A percentile compares a stretch with the other conserved stretches of the same genome.
These are phyloP conservation scores for Elgonia sp. DNA, from an alignment of 2,888 invertebrate genomes.

Conservation along the genomic window DNA sequence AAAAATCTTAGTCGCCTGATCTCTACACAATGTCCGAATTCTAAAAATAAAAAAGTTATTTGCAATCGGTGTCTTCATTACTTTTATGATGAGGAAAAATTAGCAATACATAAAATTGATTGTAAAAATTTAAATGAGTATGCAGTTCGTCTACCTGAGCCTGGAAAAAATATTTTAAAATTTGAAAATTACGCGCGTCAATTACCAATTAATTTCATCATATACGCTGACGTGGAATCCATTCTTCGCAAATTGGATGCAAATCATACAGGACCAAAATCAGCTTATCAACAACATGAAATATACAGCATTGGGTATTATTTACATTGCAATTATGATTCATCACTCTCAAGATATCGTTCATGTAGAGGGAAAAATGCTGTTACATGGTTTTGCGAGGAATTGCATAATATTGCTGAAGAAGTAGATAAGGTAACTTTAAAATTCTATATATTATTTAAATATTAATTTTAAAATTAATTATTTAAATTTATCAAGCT, in stretches of 20 bases:
- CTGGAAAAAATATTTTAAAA: conserved; percentile 9
- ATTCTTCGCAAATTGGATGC: neutral
- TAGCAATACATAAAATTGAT: neutral
- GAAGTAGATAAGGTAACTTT: conserved; percentile 38
- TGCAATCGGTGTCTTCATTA: conserved; percentile 20
- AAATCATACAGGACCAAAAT: neutral
- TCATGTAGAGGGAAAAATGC: neutral
- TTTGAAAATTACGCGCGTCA: conserved; percentile 6
- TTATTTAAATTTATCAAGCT: too few relatives aligned
- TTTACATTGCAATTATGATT: conserved; percentile 7
- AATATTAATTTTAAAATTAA: too few relatives aligned
- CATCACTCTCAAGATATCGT: neutral
- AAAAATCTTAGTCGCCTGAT: conserved; percentile 3
- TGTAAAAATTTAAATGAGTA: conserved; percentile 3
- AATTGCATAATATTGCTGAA: conserved; percentile 18
- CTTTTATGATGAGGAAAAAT: neutral
- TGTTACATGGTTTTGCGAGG: conserved; percentile 13
- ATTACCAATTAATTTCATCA: neutral
- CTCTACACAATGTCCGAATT: neutral
- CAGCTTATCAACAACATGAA: neutral
- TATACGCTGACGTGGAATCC: neutral
- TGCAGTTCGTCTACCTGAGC: neutral
- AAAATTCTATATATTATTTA: too few relatives aligned
- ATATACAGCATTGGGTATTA: conserved; percentile 10
- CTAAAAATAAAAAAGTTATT: neutral